Conservation (phyloP, 2,113 vertebrate species). For the Rynchops niger region DNA sequence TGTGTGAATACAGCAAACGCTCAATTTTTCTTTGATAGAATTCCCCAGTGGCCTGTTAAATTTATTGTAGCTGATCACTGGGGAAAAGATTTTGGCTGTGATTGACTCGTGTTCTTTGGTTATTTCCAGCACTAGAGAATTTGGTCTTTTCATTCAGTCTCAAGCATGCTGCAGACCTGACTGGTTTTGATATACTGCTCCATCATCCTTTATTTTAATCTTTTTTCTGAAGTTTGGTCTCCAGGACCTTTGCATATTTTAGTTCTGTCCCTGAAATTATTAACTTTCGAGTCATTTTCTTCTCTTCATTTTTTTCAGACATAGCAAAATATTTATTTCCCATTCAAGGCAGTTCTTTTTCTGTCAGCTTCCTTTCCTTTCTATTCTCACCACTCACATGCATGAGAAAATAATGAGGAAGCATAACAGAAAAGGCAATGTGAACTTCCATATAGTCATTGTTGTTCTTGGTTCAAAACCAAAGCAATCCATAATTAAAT, state of each 20-base stretch:
- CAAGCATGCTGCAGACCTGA: neutral
- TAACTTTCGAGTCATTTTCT: neutral
- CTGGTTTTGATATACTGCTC: neutral
- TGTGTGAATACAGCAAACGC: neutral
- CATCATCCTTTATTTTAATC: neutral
- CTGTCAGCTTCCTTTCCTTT: neutral
- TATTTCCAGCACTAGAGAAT: neutral
- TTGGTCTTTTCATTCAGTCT: neutral
- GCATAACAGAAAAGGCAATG: neutral
- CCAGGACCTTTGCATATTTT: neutral
- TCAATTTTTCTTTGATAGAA: neutral
- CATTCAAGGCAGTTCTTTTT: neutral
- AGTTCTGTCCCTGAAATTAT: neutral
- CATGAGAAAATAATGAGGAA: neutral
- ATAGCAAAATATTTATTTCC: neutral
- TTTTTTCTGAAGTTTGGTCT: neutral
- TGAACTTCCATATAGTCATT: neutral
- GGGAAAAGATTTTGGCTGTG: neutral
- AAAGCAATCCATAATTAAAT: constrained; percentile 50
- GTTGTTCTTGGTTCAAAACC: constrained; percentile 38
- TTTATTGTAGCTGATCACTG: neutral
- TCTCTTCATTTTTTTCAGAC: neutral
- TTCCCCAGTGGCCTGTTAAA: neutral
- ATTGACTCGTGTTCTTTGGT: neutral
- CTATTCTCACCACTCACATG: neutral